A percentile compares a stretch with the other conserved stretches of the same genome.
Conservation (phyloP, 2,113 vertebrate species). For the Origma solitaria region DNA sequence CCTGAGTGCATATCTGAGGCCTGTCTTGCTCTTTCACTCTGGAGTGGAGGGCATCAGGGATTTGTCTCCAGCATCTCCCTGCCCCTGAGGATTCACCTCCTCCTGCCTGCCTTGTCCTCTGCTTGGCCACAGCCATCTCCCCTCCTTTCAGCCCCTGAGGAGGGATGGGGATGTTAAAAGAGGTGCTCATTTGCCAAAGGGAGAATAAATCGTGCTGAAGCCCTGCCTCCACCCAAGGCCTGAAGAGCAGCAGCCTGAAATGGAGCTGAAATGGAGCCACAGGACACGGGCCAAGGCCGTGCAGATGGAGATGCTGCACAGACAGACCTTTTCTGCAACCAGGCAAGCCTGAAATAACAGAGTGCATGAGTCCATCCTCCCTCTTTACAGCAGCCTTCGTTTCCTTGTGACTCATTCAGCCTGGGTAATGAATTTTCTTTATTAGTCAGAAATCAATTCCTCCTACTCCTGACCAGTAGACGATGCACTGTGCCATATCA, state of each 20-base stretch:
- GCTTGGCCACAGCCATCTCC: not conserved
- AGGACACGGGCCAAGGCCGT: not conserved
- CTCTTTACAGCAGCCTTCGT: conserved; percentile 18
- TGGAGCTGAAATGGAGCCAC: not conserved
- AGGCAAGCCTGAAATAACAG: not conserved
- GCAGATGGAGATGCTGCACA: not conserved
- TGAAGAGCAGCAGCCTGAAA: not conserved
- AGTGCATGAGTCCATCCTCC: conserved; percentile 4
- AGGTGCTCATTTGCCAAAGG: not conserved
- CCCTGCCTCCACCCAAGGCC: not conserved
- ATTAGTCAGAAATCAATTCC: conserved; percentile 58
- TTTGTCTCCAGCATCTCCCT: not conserved
- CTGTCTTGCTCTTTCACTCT: not conserved
- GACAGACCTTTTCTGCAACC: not conserved
- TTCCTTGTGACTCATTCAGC: conserved; percentile 40
- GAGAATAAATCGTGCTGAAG: not conserved
- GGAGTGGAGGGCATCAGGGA: not conserved
- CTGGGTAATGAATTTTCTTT: conserved; percentile 47
- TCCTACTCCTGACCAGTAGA: conserved; percentile 33
- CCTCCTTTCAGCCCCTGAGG: not conserved
- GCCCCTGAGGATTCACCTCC: not conserved
- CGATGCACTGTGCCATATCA: not conserved
- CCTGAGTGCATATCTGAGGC: not conserved
- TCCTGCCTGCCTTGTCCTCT: not conserved
- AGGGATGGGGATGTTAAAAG: not conserved